Evolutionary conservation across 2,113 vertebrate species (phyloP).

Genomic region (rat (Rattus norvegicus)): GRCr8 NC_086024.1:118107501-118108000

Average conservation of each 20-base stretch:
- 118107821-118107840: background rate
- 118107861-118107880: background rate
- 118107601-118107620: background rate
- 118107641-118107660: background rate
- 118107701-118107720: background rate
- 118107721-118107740: background rate
- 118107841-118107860: background rate
- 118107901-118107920: background rate
- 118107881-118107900: background rate
- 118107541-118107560: background rate
- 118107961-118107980: background rate
- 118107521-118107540: background rate
- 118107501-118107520: background rate
- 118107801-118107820: background rate
- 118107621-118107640: background rate
- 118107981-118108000: background rate
- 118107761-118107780: background rate
- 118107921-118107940: background rate
- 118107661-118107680: background rate
- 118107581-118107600: background rate
- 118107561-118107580: background rate
- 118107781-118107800: background rate
- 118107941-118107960: background rate
- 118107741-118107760: background rate
- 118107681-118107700: background rate